Percentiles rank a stretch among this genome's conserved stretches.
These are phyloP conservation scores for Crepidodera aurea DNA, from an alignment of 2,888 invertebrate genomes.

Conservation along the genomic window DNA sequence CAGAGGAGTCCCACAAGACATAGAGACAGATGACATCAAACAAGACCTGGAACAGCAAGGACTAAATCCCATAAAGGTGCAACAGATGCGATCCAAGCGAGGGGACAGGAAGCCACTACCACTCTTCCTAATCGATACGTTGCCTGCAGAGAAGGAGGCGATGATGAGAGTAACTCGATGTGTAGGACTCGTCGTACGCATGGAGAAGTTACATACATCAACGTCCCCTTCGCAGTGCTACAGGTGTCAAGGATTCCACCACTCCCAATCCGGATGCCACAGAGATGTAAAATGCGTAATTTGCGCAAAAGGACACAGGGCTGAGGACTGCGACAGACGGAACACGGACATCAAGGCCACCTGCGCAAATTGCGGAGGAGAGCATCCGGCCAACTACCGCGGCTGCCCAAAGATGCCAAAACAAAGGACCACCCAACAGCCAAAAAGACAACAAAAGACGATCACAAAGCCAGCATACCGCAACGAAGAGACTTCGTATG, in stretches of 20 bases:
- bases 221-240: neutral
- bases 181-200: neutral
- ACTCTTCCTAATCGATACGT: neutral
- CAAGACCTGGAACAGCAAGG: neutral
- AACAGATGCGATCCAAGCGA: neutral
- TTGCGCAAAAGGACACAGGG: neutral
- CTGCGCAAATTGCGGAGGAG: constrained; percentile 6
- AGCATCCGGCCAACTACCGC: constrained; percentile 4
- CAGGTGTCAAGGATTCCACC: constrained; percentile 7
- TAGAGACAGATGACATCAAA: neutral
- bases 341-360: neutral
- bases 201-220: neutral
- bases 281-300: neutral
- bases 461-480: neutral
- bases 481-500: neutral
- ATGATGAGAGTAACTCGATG: neutral
- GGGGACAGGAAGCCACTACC: neutral
- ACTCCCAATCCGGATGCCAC: neutral
- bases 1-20: neutral
- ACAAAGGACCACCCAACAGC: neutral
- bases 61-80: neutral
- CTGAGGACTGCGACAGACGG: neutral
- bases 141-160: neutral
- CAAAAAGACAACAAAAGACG: neutral
- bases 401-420: constrained; percentile 1